A percentile compares a stretch with the other conserved stretches of the same genome.
Evolutionary conservation across 1,140 invertebrate genomes (phyloP).

Genomic region (Caenorhabditis elegans): WBcel235 BX284606.5:8434501-8435000

Average conservation of each 20-base stretch:
- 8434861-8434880: too few species aligned
- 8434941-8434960: neutral
- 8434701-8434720: neutral
- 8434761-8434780: neutral
- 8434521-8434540: neutral
- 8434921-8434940: slow-evolving; percentile 4
- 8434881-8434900: too few species aligned
- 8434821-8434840: too few species aligned
- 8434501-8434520: neutral
- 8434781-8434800: neutral
- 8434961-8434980: neutral
- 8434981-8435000: slow-evolving; percentile 32
- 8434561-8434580: neutral
- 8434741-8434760: too few species aligned
- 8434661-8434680: neutral
- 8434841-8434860: too few species aligned
- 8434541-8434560: neutral
- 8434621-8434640: neutral
- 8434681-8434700: neutral
- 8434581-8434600: slow-evolving; percentile 24
- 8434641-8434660: slow-evolving; percentile 15
- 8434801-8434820: neutral
- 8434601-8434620: slow-evolving; percentile 31
- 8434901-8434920: neutral
- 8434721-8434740: too few species aligned